Conservation (phyloP, 2,888 invertebrate species). For the Tromatobia lineatoria region DNA sequence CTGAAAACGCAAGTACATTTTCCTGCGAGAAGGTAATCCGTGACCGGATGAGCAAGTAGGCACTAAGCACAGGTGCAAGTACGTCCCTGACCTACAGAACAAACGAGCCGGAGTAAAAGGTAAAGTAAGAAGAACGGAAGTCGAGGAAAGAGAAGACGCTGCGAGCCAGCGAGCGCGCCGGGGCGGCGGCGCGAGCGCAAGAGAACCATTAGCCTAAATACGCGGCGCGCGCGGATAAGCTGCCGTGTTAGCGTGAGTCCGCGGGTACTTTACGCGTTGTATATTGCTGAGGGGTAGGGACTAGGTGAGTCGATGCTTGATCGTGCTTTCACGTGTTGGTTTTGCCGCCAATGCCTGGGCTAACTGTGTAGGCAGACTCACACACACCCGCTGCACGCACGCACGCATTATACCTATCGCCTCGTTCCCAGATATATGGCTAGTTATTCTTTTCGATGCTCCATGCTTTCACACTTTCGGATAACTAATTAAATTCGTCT, state of each 20-base stretch:
- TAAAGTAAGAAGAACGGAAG: conserved; percentile 67
- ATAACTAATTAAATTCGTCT: conserved; percentile 73
- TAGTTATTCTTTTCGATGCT: conserved; percentile 47
- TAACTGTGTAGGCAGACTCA: neutral
- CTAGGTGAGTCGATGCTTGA: conserved; percentile 22
- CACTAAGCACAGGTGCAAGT: conserved; percentile 61
- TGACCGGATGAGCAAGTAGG: conserved; percentile 56
- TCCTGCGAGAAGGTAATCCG: conserved; percentile 45
- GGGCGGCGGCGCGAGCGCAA: neutral
- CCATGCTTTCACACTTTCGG: conserved; percentile 73
- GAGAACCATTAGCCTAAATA: conserved; percentile 64
- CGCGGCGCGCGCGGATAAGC: conserved; percentile 41
- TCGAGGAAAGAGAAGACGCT: conserved; percentile 57
- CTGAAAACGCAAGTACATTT: conserved; percentile 60
- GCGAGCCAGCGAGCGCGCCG: conserved; percentile 6
- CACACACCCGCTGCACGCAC: conserved; percentile 10
- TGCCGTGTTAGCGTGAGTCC: conserved; percentile 2
- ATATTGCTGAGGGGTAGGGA: neutral
- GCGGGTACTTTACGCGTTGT: neutral
- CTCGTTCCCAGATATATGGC: conserved; percentile 75
- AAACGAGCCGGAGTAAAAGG: conserved; percentile 66
- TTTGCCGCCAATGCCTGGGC: neutral
- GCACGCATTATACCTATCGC: conserved; percentile 59
- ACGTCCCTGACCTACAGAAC: conserved; percentile 75
- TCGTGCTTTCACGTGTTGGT: neutral